A percentile compares a stretch with the other conserved stretches of the same genome.
Evolutionary conservation across 2,888 invertebrate species (phyloP).

Genomic region (Flexamia atlantica): DNA sequence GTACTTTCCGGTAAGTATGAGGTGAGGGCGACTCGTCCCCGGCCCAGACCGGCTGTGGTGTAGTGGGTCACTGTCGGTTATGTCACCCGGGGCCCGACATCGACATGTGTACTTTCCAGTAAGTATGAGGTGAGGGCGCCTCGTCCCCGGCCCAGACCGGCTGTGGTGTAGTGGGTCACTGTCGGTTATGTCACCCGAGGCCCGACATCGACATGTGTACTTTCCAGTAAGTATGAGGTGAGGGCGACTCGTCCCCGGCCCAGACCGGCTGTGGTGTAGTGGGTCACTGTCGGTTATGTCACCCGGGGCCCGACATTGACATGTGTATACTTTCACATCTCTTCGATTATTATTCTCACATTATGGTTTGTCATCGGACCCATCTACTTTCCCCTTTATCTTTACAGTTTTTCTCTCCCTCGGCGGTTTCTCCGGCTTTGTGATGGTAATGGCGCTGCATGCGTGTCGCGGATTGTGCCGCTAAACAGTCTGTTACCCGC

Average conservation of each 20-base stretch:
- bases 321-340: slow-evolving; percentile 39
- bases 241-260: neutral
- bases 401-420: slow-evolving; percentile 42
- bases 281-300: slow-evolving; percentile 6
- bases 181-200: too few relatives aligned
- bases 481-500: slow-evolving; percentile 44
- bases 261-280: neutral
- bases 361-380: slow-evolving; percentile 57
- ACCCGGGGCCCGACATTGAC: slow-evolving; percentile 24
- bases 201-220: too few relatives aligned
- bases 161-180: too few relatives aligned
- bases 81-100: too few relatives aligned
- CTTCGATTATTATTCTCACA: slow-evolving; percentile 48
- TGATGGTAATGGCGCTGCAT: slow-evolving; percentile 42
- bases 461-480: slow-evolving; percentile 43
- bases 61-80: too few relatives aligned
- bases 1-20: too few relatives aligned
- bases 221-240: too few relatives aligned
- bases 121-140: too few relatives aligned
- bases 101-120: too few relatives aligned
- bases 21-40: too few relatives aligned
- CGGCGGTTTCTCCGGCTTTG: slow-evolving; percentile 50
- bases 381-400: slow-evolving; percentile 57
- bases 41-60: too few relatives aligned
- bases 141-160: too few relatives aligned